A percentile compares a stretch with the other conserved stretches of the same genome.
Conservation (phyloP, 2,797 vertebrate species). For the Myripristis jacobus region DNA sequence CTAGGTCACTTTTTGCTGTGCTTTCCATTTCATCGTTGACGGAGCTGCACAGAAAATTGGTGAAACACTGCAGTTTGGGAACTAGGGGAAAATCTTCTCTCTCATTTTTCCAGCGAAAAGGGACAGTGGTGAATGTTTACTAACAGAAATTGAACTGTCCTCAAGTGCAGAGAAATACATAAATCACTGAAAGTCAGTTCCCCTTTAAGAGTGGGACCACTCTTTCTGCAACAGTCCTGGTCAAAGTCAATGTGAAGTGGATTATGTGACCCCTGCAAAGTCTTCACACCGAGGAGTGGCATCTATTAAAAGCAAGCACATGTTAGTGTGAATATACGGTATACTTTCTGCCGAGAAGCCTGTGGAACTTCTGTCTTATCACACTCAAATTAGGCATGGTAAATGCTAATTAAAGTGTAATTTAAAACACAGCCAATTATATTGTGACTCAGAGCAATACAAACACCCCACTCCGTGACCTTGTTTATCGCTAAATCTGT, state of each 20-base stretch:
- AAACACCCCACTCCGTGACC: conserved; percentile 55
- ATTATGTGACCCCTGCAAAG: neutral
- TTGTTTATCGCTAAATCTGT: conserved; percentile 70
- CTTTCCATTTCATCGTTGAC: conserved; percentile 39
- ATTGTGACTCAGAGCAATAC: conserved; percentile 60
- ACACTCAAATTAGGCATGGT: conserved; percentile 56
- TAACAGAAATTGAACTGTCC: conserved; percentile 22
- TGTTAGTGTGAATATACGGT: neutral
- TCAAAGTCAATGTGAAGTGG: conserved; percentile 32
- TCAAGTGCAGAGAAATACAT: conserved; percentile 10
- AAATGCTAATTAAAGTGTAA: conserved; percentile 68
- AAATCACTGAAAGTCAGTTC: neutral
- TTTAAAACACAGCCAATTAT: conserved; percentile 70
- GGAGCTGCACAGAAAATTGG: neutral
- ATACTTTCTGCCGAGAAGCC: conserved; percentile 42
- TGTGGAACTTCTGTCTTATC: conserved; percentile 44
- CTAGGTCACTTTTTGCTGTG: conserved; percentile 44
- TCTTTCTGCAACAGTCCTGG: conserved; percentile 5
- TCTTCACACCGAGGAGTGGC: conserved; percentile 3
- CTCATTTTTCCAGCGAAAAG: conserved; percentile 21
- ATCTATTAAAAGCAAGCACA: conserved; percentile 14
- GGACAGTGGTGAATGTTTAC: conserved; percentile 40
- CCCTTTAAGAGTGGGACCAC: conserved; percentile 12
- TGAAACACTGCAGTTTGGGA: conserved; percentile 38
- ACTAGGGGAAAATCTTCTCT: conserved; percentile 3